Evolutionary conservation across 1,140 invertebrate species (phyloP), one percentile per base, ranked within the genome.

Genomic region (Trichonephila clavata): DNA sequence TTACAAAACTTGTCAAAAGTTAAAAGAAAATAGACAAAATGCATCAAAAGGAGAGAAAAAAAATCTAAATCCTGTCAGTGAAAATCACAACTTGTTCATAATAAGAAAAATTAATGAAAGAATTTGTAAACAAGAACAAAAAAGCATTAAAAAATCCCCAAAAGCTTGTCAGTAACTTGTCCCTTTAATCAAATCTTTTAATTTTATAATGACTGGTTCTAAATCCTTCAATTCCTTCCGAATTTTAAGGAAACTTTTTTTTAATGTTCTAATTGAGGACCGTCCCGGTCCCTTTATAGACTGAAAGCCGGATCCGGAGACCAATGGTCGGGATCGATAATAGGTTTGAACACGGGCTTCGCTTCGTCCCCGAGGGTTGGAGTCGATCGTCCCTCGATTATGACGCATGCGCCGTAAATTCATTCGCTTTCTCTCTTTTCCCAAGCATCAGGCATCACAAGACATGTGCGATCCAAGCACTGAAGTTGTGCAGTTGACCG

Each of bases 351-450:
- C 63, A 77, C 65, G 43, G 65, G 77, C 89, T 91, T 83, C 71
- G 77, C 43, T 80, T 39, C 80, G 81, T 92, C 65, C 91, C 91
- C 65, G 80, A 65, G 81, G 83, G 91, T 60, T 24, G 50, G 24
- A 92, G 91, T 92, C 91, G 91, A 92, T 92, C 91, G 84, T 86
- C 65, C 91, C 91, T 86, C 83, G 83, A 92, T 59, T 57, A 60
- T 20, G 21, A n/a, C 81, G 91, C 91, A 92, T 92, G 91, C 91
- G 91, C 43, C 20, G 24, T 59, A n/a, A 63, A 43, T 63, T 43
- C 2, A 63, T 20, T 50, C 77, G 77, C n/a, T 83, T 80, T 60
- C 88, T 68, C 68, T 21, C 71, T 81, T 92, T 60, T 60, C 77
- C 57, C 65, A 57, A 89, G 80, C 39, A 68, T 71, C 90, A 86